Percentiles rank a stretch among this genome's conserved stretches.
Evolutionary conservation across 2,888 invertebrate genomes (phyloP).

Genomic region (Epinotia bilunana): DNA sequence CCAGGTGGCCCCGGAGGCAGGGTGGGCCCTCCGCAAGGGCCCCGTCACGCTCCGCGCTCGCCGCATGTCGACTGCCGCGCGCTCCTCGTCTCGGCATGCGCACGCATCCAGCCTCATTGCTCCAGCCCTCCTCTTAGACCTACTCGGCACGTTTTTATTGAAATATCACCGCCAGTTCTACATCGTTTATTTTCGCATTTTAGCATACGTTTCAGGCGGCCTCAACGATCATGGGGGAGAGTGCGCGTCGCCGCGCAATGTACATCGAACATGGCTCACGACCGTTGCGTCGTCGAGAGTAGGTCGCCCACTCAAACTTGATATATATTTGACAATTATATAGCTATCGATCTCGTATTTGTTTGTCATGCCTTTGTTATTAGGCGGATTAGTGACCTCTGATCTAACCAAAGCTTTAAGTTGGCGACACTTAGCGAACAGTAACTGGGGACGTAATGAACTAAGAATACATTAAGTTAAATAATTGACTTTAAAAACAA

Average conservation of each 20-base stretch:
- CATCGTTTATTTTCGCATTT: conserved; percentile 16
- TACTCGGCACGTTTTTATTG: conserved; percentile 26
- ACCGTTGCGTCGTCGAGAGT: not conserved
- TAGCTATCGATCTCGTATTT: conserved; percentile 47
- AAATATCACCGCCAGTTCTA: conserved; percentile 24
- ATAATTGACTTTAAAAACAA: no score
- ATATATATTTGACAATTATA: conserved; percentile 38
- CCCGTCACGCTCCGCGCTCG: conserved; percentile 83
- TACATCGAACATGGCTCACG: conserved; percentile 15
- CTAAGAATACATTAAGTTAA: not conserved
- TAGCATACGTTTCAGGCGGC: conserved; percentile 25
- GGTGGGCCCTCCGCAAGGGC: conserved; percentile 88
- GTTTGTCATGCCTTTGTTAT: conserved; percentile 45
- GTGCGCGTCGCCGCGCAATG: conserved; percentile 24
- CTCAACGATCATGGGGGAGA: not conserved
- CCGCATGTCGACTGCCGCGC: conserved; percentile 78
- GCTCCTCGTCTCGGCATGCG: conserved; percentile 59
- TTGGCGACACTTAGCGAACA: not conserved
- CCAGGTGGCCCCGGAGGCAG: conserved; percentile 93
- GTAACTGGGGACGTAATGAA: not conserved
- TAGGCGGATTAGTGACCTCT: conserved; percentile 32
- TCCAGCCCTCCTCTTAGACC: conserved; percentile 59
- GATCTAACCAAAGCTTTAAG: conserved; percentile 6
- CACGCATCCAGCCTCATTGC: conserved; percentile 76
- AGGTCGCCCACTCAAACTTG: conserved; percentile 24